These are phyloP conservation scores for Drosophila ficusphila DNA, from an alignment of 1,140 invertebrate genomes.

Conservation along the genomic window DNA sequence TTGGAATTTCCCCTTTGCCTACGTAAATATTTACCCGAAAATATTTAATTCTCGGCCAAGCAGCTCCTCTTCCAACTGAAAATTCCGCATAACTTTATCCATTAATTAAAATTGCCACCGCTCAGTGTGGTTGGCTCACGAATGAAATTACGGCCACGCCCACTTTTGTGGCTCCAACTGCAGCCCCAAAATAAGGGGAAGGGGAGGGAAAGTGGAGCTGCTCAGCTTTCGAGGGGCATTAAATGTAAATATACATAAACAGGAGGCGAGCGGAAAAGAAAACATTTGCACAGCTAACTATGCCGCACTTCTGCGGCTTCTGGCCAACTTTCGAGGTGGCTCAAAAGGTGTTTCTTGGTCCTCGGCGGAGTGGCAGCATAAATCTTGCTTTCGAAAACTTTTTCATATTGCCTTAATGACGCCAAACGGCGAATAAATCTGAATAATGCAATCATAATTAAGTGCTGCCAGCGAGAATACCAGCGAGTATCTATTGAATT, in stretches of 20 bases:
- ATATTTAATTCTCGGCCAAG: slow-evolving; percentile 31
- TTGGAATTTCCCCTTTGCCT: not conserved
- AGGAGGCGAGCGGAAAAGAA: slow-evolving; percentile 48
- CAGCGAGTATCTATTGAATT: slow-evolving; percentile 14
- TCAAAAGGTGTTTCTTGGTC: slow-evolving; percentile 24
- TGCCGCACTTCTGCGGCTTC: slow-evolving; percentile 58
- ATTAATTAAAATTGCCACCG: slow-evolving; percentile 76
- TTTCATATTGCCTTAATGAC: slow-evolving; percentile 53
- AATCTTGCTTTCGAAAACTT: slow-evolving; percentile 69
- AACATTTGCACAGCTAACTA: slow-evolving; percentile 78
- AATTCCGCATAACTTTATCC: slow-evolving; percentile 75
- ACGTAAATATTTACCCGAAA: slow-evolving; percentile 56
- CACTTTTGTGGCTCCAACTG: not conserved
- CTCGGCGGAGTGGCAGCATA: slow-evolving; percentile 47
- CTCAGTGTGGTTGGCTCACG: slow-evolving; percentile 64
- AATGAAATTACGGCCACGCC: slow-evolving; percentile 42
- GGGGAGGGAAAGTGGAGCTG: not conserved
- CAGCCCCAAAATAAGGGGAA: not conserved
- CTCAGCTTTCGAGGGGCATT: slow-evolving; percentile 49
- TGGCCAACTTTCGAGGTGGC: slow-evolving; percentile 37
- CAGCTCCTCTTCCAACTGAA: slow-evolving; percentile 6
- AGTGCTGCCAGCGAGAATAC: slow-evolving; percentile 44
- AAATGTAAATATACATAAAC: slow-evolving; percentile 81
- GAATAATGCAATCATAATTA: slow-evolving; percentile 68
- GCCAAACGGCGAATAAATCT: slow-evolving; percentile 73